A percentile compares a stretch with the other conserved stretches of the same genome.
Evolutionary conservation across 2,888 invertebrate genomes (phyloP).

Genomic region (Mechanitis mazaeus): DNA sequence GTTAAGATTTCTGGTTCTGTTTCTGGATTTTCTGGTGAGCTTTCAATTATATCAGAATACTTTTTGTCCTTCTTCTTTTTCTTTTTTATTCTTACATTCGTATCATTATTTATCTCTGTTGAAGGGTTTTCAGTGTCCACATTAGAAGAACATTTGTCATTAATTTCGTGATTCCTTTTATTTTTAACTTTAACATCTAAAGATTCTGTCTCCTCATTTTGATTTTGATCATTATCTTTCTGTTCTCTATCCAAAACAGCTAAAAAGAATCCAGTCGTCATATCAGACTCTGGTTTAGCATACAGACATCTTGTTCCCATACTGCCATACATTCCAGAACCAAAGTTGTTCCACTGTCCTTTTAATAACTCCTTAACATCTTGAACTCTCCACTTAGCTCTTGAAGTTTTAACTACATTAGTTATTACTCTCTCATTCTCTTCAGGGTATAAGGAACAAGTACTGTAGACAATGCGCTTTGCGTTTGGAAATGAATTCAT

Average conservation of each 20-base stretch:
- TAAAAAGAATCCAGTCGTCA: conserved; percentile 96
- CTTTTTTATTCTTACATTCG: conserved; percentile 5
- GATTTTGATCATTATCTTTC: conserved; percentile 52
- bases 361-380: conserved; percentile 78
- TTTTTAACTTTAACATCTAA: conserved; percentile 1
- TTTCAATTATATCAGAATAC: conserved; percentile 15
- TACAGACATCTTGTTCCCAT: conserved; percentile 87
- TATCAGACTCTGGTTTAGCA: conserved; percentile 83
- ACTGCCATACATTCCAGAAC: conserved; percentile 79
- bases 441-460: conserved; percentile 92
- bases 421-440: conserved; percentile 95
- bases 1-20: conserved; percentile 14
- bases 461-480: conserved; percentile 94
- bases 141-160: conserved; percentile 14
- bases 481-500: conserved; percentile 88
- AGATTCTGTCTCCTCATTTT: conserved; percentile 14
- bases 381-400: conserved; percentile 78
- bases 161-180: conserved; percentile 2
- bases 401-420: conserved; percentile 78
- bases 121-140: conserved; percentile 22
- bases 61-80: conserved; percentile 25
- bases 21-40: conserved; percentile 5
- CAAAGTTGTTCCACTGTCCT: conserved; percentile 82
- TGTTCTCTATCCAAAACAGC: conserved; percentile 87
- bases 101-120: conserved; percentile 2